Conservation (phyloP, 2,888 invertebrate species). For the Cosmia pyralina region DNA sequence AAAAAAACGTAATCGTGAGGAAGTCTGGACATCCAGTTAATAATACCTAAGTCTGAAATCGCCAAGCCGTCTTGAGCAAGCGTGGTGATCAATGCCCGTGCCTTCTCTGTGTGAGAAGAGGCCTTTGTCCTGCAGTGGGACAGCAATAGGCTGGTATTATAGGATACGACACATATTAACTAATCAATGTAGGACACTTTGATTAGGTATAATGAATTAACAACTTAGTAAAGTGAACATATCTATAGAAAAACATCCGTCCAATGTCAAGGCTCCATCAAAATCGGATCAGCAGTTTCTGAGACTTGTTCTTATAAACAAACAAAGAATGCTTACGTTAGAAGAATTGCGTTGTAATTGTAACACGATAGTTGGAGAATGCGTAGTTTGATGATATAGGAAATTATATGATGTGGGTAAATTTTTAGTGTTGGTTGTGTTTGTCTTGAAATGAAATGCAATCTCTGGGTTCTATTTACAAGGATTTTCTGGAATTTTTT, state of each 20-base stretch:
- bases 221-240: conserved; percentile 15
- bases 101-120: too few species aligned
- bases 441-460: not conserved
- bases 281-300: conserved; percentile 45
- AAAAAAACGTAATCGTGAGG: too few species aligned
- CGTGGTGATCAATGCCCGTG: too few species aligned
- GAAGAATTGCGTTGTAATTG: conserved; percentile 32
- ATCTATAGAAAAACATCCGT: conserved; percentile 44
- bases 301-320: conserved; percentile 44
- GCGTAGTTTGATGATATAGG: conserved; percentile 13
- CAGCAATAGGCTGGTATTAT: too few species aligned
- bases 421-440: not conserved
- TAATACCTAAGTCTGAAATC: too few species aligned
- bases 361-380: conserved; percentile 44
- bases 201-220: conserved; percentile 11
- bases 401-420: not conserved
- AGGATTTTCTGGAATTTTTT: too few species aligned
- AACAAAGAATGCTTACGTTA: conserved; percentile 40
- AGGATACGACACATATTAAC: not conserved
- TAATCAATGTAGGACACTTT: not conserved
- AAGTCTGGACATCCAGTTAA: too few species aligned
- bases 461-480: not conserved
- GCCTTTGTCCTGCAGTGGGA: too few species aligned
- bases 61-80: too few species aligned
- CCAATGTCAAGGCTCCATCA: conserved; percentile 59